phyloP scores from a whole-genome alignment of 2,113 vertebrate species.

The Eretmochelys imbricata region DNA sequence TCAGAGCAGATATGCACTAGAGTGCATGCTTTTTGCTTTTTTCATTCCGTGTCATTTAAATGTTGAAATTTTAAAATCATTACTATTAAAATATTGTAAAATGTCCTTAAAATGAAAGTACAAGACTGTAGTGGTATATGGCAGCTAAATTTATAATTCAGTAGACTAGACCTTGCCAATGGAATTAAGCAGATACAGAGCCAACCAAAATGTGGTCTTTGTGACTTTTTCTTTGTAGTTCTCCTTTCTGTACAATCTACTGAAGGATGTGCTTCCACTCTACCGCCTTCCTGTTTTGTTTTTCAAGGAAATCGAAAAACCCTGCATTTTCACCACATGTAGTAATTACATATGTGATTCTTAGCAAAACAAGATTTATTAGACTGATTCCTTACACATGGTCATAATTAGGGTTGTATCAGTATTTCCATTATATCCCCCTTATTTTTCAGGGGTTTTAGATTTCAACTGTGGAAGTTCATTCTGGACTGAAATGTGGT shows the following conservation, averaged over 20 bases:
- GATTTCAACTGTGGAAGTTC: not conserved
- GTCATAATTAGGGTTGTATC: not conserved
- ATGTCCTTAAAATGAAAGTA: not conserved
- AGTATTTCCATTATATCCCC: not conserved
- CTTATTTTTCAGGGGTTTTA: not conserved
- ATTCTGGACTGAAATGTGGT: not conserved
- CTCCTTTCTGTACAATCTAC: not conserved
- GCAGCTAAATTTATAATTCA: not conserved
- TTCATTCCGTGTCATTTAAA: not conserved
- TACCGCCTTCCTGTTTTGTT: not conserved
- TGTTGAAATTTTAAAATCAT: not conserved
- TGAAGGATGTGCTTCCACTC: not conserved
- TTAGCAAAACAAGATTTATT: not conserved
- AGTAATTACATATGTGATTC: not conserved
- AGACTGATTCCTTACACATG: not conserved
- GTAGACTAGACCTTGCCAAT: not conserved
- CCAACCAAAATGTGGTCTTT: not conserved
- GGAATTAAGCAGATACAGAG: not conserved
- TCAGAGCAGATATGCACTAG: not conserved
- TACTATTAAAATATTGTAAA: not conserved
- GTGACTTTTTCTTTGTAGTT: not conserved
- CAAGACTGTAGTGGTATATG: not conserved
- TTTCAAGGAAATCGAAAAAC: conserved; percentile 11
- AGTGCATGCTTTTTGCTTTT: not conserved
- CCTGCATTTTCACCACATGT: not conserved